These are phyloP conservation scores for Poeciliopsis turneri DNA, from an alignment of 2,797 vertebrate species.

Conservation along the genomic window DNA sequence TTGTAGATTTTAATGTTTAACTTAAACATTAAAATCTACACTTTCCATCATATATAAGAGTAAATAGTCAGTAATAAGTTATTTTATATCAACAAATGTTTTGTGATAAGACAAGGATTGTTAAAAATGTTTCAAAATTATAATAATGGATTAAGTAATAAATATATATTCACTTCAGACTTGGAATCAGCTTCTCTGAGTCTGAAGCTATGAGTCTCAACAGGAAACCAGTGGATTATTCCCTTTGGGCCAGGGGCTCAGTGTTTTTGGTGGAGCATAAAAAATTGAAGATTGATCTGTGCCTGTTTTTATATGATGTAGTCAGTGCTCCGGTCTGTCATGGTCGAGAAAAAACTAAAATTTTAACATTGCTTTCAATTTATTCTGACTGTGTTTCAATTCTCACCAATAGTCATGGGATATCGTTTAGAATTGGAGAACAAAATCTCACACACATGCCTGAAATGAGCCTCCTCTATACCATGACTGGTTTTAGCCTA, in stretches of 20 bases:
- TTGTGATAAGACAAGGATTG: background rate
- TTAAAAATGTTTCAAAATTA: background rate
- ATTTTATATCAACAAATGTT: background rate
- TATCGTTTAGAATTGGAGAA: background rate
- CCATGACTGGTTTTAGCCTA: background rate
- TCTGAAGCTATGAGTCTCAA: background rate
- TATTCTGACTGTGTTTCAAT: background rate
- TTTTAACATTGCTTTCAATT: background rate
- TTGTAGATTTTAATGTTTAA: no score
- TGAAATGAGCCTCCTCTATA: background rate
- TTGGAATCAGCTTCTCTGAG: background rate
- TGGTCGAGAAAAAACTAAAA: background rate
- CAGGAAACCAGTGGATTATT: background rate
- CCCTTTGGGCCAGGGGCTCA: background rate
- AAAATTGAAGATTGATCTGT: background rate
- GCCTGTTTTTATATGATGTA: background rate
- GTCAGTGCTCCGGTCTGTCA: background rate
- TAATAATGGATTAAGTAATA: no score
- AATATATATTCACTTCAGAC: no score
- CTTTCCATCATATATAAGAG: background rate
- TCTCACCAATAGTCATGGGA: background rate
- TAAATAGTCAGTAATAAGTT: background rate
- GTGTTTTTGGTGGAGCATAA: background rate
- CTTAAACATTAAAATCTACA: background rate
- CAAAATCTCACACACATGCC: background rate